phyloP scores from a whole-genome alignment of 2,797 vertebrate genomes.

The Rhincodon typus region DNA sequence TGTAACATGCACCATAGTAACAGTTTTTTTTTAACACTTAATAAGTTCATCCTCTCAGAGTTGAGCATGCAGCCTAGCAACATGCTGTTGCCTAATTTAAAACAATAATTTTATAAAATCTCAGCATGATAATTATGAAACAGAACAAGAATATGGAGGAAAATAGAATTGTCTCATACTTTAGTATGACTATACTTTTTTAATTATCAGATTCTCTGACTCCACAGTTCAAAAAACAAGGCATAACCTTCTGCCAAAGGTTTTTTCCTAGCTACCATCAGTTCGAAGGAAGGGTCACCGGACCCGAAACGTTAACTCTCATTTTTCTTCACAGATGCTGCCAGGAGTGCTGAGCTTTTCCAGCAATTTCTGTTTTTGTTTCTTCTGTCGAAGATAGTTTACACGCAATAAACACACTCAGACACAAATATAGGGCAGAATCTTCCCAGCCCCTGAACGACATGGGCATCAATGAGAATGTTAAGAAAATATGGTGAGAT shows the following conservation, averaged over 20 bases:
- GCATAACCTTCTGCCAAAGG: neutral
- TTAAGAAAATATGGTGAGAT: no score
- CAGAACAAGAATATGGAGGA: neutral
- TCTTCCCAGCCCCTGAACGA: no score
- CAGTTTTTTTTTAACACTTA: slow-evolving; percentile 37
- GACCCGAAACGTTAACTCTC: no score
- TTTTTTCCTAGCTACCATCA: no score
- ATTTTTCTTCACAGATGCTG: no score
- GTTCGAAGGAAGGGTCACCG: no score
- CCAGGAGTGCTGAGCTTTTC: no score
- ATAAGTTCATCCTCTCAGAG: slow-evolving; percentile 32
- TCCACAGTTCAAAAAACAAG: neutral
- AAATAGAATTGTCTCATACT: neutral
- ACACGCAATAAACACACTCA: no score
- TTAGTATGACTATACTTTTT: neutral
- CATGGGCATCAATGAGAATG: no score
- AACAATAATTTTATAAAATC: slow-evolving; percentile 33
- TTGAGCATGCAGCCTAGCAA: slow-evolving; percentile 32
- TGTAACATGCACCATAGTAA: slow-evolving; percentile 34
- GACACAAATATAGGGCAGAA: no score
- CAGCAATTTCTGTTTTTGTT: no score
- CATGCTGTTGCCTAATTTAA: slow-evolving; percentile 17
- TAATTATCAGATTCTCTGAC: neutral
- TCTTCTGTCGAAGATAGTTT: neutral
- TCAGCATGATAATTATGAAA: slow-evolving; percentile 14